These are phyloP conservation scores for Philereme vetulata DNA, from an alignment of 2,888 invertebrate species.

Conservation along the genomic window DNA sequence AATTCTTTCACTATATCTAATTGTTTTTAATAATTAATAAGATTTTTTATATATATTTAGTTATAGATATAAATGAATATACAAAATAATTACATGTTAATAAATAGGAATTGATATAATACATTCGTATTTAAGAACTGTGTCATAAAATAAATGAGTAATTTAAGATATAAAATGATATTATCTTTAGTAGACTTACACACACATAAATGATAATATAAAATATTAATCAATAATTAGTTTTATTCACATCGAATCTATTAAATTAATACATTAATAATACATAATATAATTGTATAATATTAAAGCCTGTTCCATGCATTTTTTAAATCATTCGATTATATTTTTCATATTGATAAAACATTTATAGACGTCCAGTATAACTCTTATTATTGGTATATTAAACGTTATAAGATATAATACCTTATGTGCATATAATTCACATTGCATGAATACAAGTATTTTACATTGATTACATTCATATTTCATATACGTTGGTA, in stretches of 20 bases:
- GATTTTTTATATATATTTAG: too few relatives aligned
- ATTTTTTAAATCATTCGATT: constrained; percentile 40
- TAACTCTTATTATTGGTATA: background rate
- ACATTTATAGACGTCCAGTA: background rate
- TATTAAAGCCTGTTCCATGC: constrained; percentile 76
- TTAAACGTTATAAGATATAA: background rate
- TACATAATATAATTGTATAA: constrained; percentile 32
- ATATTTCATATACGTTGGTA: background rate
- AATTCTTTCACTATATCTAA: too few relatives aligned
- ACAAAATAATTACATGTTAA: too few relatives aligned
- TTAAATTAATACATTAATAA: constrained; percentile 21
- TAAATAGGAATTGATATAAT: too few relatives aligned
- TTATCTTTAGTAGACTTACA: too few relatives aligned
- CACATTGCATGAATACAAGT: constrained; percentile 14
- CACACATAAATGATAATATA: too few relatives aligned
- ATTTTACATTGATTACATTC: background rate
- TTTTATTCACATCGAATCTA: constrained; percentile 14
- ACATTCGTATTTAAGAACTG: too few relatives aligned
- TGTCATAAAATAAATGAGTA: too few relatives aligned
- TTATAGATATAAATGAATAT: too few relatives aligned
- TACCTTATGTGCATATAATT: constrained; percentile 11
- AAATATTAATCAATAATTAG: too few relatives aligned
- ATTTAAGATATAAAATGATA: too few relatives aligned
- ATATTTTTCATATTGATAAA: constrained; percentile 4
- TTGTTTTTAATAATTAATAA: too few relatives aligned